phyloP scores from a whole-genome alignment of 2,888 invertebrate species.

The Smittia sp. region DNA sequence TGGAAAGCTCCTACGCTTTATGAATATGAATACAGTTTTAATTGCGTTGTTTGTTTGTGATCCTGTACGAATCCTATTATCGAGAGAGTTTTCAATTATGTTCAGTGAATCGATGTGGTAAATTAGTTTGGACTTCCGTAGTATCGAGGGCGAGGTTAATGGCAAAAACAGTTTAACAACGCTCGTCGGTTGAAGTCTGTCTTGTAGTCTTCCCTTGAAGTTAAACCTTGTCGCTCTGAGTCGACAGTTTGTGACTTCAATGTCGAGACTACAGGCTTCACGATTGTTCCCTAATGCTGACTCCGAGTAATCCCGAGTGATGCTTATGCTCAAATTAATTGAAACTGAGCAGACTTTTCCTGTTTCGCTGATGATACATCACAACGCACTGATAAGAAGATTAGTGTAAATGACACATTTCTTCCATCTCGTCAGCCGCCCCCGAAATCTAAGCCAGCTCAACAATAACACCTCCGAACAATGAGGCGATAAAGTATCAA shows the following conservation, averaged over 20 bases:
- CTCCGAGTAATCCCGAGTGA: background rate
- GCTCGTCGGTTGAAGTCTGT: too few species aligned
- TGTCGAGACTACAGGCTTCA: background rate
- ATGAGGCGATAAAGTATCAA: constrained; percentile 13
- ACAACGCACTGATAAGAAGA: constrained; percentile 5
- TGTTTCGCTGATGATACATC: background rate
- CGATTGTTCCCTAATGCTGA: background rate
- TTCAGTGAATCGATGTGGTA: background rate
- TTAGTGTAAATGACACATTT: constrained; percentile 21
- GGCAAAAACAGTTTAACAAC: background rate
- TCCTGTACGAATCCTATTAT: background rate
- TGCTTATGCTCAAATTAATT: constrained; percentile 11
- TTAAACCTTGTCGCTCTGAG: too few species aligned
- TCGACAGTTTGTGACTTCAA: background rate
- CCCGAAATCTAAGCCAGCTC: background rate
- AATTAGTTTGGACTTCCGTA: background rate
- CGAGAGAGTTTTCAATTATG: constrained; percentile 8
- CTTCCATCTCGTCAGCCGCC: background rate
- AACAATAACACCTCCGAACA: constrained; percentile 15
- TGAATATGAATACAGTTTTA: background rate
- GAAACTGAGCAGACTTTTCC: background rate
- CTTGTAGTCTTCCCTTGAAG: too few species aligned
- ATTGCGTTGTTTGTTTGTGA: background rate
- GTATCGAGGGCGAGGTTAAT: background rate
- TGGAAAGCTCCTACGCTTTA: background rate